phyloP scores from a whole-genome alignment of 2,797 vertebrate species.

The Sebastes steindachneri region DNA sequence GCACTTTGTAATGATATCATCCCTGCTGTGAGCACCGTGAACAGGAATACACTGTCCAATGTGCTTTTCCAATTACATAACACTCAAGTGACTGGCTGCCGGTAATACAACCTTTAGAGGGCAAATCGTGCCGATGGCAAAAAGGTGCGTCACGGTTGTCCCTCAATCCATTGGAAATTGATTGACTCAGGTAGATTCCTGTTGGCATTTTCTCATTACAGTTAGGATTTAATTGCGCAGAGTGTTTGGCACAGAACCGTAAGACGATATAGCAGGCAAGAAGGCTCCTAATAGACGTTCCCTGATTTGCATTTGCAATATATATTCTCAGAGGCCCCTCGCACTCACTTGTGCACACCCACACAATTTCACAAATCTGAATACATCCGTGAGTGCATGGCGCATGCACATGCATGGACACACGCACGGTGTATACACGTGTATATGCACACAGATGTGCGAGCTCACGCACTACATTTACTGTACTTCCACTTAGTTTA shows the following conservation, averaged over 20 bases:
- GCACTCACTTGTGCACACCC: slow-evolving; percentile 31
- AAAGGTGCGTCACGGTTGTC: slow-evolving; percentile 26
- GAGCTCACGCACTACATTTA: slow-evolving; percentile 8
- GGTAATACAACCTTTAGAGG: slow-evolving; percentile 67
- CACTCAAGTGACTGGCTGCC: slow-evolving; percentile 52
- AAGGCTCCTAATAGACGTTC: slow-evolving; percentile 17
- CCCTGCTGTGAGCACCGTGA: slow-evolving; percentile 52
- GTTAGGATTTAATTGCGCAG: slow-evolving; percentile 56
- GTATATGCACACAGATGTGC: slow-evolving; percentile 6
- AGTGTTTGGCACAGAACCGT: slow-evolving; percentile 38
- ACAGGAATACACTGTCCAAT: slow-evolving; percentile 45
- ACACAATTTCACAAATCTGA: slow-evolving; percentile 40
- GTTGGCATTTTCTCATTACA: slow-evolving; percentile 56
- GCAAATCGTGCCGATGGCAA: slow-evolving; percentile 30
- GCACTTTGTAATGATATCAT: slow-evolving; percentile 74
- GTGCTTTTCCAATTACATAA: slow-evolving; percentile 67
- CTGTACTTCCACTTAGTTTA: slow-evolving; percentile 44
- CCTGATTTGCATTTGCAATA: slow-evolving; percentile 66
- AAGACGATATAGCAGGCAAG: slow-evolving; percentile 23
- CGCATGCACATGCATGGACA: slow-evolving; percentile 9
- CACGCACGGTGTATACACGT: neutral
- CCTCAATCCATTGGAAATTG: slow-evolving; percentile 46
- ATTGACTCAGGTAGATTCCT: slow-evolving; percentile 58
- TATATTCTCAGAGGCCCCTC: slow-evolving; percentile 38
- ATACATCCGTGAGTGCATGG: neutral